These are phyloP conservation scores for Elephantulus edwardii DNA, from an alignment of 2,113 vertebrate species.

Conservation along the genomic window DNA sequence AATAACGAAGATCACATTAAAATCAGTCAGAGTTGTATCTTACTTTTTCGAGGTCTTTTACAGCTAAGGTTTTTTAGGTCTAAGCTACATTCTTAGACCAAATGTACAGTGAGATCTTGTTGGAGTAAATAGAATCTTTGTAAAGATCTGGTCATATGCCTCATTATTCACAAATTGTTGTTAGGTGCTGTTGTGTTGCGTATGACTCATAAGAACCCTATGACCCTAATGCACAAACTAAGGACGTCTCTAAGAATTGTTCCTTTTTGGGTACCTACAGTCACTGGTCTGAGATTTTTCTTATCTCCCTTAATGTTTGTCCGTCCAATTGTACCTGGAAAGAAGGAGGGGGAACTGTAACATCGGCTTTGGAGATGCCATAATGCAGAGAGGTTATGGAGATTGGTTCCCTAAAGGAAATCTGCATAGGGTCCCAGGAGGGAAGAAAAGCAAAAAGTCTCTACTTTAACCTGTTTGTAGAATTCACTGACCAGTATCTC, in stretches of 20 bases:
- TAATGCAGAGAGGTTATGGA: not conserved
- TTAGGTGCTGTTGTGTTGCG: no score
- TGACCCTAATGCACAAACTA: no score
- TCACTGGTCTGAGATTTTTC: not conserved
- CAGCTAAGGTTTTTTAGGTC: not conserved
- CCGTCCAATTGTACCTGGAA: not conserved
- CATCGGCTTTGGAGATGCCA: not conserved
- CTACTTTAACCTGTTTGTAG: not conserved
- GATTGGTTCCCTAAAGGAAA: not conserved
- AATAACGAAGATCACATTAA: not conserved
- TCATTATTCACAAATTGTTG: not conserved
- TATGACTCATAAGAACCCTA: no score
- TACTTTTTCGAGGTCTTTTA: not conserved
- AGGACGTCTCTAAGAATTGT: not conserved
- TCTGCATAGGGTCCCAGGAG: not conserved
- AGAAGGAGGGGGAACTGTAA: accelerated
- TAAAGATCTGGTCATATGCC: not conserved
- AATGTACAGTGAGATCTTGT: not conserved
- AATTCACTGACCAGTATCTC: not conserved
- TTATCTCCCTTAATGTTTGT: not conserved
- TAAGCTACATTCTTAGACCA: not conserved
- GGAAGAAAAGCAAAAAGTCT: not conserved
- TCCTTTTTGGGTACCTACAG: not conserved
- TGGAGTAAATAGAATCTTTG: not conserved
- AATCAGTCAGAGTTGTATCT: not conserved